Conservation (phyloP, 2,888 invertebrate species). For the Drosophila pseudotalamancana region DNA sequence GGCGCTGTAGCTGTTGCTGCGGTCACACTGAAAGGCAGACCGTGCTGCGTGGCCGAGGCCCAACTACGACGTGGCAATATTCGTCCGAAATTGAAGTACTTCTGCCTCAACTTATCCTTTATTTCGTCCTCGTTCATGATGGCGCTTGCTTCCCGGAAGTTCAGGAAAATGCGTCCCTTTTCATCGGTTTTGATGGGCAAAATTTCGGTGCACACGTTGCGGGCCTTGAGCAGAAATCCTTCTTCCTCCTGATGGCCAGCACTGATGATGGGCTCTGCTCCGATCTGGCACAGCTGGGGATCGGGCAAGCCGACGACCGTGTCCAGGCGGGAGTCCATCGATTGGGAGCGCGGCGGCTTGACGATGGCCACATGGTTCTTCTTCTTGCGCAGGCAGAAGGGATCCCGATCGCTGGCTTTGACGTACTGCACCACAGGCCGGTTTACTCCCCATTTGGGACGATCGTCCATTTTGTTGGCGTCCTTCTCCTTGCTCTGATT, state of each 20-base stretch:
- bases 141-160: conserved; percentile 84
- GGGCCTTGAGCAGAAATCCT: conserved; percentile 81
- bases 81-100: conserved; percentile 83
- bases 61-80: conserved; percentile 82
- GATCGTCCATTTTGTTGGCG: conserved; percentile 85
- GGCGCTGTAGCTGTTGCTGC: conserved; percentile 54
- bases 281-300: conserved; percentile 35
- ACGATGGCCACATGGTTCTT: conserved; percentile 81
- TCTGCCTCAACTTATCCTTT: conserved; percentile 82
- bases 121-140: conserved; percentile 84
- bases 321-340: conserved; percentile 82
- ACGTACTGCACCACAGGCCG: conserved; percentile 92
- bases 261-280: conserved; percentile 15
- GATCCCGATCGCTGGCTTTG: conserved; percentile 96
- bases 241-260: conserved; percentile 65
- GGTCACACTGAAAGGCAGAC: conserved; percentile 69
- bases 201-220: conserved; percentile 84
- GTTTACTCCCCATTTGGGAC: conserved; percentile 91
- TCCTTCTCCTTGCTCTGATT: conserved; percentile 62
- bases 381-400: conserved; percentile 88
- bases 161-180: conserved; percentile 83
- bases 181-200: conserved; percentile 84
- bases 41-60: conserved; percentile 82
- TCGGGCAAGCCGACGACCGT: conserved; percentile 44
- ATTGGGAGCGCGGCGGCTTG: conserved; percentile 86